Conservation (phyloP, 2,888 invertebrate genomes). For the Campaea margaritaria region DNA sequence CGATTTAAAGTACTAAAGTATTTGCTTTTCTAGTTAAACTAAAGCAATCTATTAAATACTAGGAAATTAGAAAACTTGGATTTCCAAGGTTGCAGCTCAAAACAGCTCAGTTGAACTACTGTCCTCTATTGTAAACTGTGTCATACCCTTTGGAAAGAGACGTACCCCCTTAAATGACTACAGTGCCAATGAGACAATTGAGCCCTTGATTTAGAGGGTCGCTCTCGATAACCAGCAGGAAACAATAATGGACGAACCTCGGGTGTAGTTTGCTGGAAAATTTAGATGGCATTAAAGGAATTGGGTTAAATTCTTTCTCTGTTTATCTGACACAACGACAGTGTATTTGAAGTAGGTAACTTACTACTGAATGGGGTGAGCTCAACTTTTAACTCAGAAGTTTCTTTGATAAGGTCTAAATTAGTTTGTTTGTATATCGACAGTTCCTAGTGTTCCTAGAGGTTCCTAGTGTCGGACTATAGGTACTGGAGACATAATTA, state of each 20-base stretch:
- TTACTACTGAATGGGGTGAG: constrained; percentile 1
- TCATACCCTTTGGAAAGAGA: constrained; percentile 27
- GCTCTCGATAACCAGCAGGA: constrained; percentile 48
- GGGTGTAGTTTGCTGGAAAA: constrained; percentile 30
- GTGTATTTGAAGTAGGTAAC: not conserved
- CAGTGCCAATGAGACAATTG: constrained; percentile 64
- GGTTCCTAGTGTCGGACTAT: too few species aligned
- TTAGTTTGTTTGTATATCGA: too few species aligned
- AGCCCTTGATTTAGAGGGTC: constrained; percentile 63
- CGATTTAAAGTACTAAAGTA: too few species aligned
- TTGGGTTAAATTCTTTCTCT: constrained; percentile 20
- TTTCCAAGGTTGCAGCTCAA: too few species aligned
- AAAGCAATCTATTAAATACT: too few species aligned
- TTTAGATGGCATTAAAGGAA: constrained; percentile 25
- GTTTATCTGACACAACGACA: constrained; percentile 17
- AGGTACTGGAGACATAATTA: too few species aligned
- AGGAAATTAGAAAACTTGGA: too few species aligned
- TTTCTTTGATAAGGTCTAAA: too few species aligned
- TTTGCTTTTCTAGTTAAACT: too few species aligned
- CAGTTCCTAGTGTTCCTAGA: too few species aligned
- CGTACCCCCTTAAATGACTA: constrained; percentile 54
- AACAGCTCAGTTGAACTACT: constrained; percentile 1
- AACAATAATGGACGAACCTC: constrained; percentile 45
- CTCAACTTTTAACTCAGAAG: not conserved
- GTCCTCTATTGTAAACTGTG: not conserved